Base-by-base conservation (phyloP, 2,113 vertebrate genomes). In the Shinisaurus crocodilurus region DNA sequence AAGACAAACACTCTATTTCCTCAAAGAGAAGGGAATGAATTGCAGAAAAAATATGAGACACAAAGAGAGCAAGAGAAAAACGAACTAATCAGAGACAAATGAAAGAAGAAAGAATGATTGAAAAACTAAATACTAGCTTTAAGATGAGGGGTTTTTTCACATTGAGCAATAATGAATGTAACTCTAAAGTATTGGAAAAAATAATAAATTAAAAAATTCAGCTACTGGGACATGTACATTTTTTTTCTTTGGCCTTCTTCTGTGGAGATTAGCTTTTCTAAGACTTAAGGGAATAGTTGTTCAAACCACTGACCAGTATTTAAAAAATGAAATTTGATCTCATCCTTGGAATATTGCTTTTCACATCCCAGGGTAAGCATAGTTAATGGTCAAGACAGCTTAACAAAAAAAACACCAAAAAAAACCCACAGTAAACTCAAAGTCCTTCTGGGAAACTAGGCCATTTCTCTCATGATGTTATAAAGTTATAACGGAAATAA, bases 131-230 rank as follows among this genome's bases (percentile, higher is more conserved):
- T 12, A 57, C 12, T 29, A 43, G 20, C n/a, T n/a, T n/a, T n/a
- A n/a, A n/a, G n/a, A n/a, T n/a, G n/a, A n/a, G n/a, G 20, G 13
- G 60, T 2, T 40, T 43, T 70, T n/a, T 37, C 20, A 27, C 67
- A 8, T 70, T 32, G 34, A 13, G 15, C 60, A 8, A 2, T 13
- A 27, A 76, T 50, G 69, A 72, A 29, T 70, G 81, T 84, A 77
- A 63, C 13, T 89, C 77, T 86, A 81, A 88, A 2, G n/a, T 82
- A 37, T 65, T 87, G 54, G n/a, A n/a, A n/a, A 23, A 87, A 88
- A 81, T 25, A 63, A 43, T 77, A 63, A 60, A 77, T 86, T 67
- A 67, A 67, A 67, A 65, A 29, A 40, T 43, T 29, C 34, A 54
- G n/a, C 45, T 88, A n/a, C 23, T 81, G 20, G 81, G 20, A 57